These are phyloP conservation scores for Tetheella fluctuosa DNA, from an alignment of 2,888 invertebrate genomes.

Conservation along the genomic window DNA sequence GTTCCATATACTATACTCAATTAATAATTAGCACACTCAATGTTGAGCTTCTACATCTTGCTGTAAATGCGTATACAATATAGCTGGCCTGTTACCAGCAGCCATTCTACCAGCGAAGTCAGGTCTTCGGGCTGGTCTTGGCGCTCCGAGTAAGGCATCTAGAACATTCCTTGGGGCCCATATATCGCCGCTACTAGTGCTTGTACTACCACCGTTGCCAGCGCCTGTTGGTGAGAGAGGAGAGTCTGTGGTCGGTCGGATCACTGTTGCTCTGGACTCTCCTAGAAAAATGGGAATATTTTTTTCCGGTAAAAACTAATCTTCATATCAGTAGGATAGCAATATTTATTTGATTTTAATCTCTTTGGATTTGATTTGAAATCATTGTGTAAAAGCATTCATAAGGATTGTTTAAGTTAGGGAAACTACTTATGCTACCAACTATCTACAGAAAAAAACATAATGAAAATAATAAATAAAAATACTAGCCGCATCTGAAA, in stretches of 20 bases:
- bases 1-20: neutral
- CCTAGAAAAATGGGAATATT: slow-evolving; percentile 46
- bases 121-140: slow-evolving; percentile 77
- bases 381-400: neutral
- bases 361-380: neutral
- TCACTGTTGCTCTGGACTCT: slow-evolving; percentile 73
- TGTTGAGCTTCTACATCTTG: slow-evolving; percentile 70
- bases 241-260: slow-evolving; percentile 92
- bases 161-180: slow-evolving; percentile 80
- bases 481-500: no score
- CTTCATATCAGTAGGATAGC: neutral
- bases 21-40: slow-evolving; percentile 26
- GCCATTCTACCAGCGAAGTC: slow-evolving; percentile 88
- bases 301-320: neutral
- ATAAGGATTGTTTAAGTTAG: neutral
- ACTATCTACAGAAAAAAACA: neutral
- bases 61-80: slow-evolving; percentile 89
- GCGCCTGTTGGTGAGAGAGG: slow-evolving; percentile 92
- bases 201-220: slow-evolving; percentile 51
- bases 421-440: slow-evolving; percentile 1
- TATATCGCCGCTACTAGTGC: slow-evolving; percentile 50
- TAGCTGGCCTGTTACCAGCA: slow-evolving; percentile 85
- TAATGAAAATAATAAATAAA: no score
- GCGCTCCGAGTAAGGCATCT: slow-evolving; percentile 81
- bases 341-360: neutral